These are phyloP conservation scores for Parnassius smintheus DNA, from an alignment of 2,888 invertebrate genomes.

Conservation along the genomic window DNA sequence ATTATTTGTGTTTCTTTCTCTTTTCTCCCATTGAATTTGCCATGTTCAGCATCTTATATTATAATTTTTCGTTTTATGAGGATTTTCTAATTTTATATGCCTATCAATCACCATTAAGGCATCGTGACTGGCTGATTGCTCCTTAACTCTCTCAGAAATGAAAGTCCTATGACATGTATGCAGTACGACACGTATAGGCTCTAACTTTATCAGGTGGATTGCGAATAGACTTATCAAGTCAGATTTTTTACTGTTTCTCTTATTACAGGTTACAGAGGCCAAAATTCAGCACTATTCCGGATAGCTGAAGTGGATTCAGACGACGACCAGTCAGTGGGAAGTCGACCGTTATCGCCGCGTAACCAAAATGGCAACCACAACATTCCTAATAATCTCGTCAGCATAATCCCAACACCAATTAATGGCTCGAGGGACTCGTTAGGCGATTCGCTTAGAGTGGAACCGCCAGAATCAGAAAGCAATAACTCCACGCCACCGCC, in stretches of 20 bases:
- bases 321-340: constrained; percentile 78
- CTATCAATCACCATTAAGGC: too few species aligned
- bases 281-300: constrained; percentile 68
- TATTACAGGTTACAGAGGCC: constrained; percentile 67
- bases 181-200: too few species aligned
- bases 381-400: constrained; percentile 70
- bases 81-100: too few species aligned
- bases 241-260: background rate
- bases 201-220: too few species aligned
- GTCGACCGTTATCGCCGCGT: constrained; percentile 64
- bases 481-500: constrained; percentile 48
- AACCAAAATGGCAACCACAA: constrained; percentile 47
- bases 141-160: too few species aligned
- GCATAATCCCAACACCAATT: constrained; percentile 81
- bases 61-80: too few species aligned
- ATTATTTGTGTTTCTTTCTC: too few species aligned
- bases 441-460: constrained; percentile 59
- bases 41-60: too few species aligned
- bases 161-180: too few species aligned
- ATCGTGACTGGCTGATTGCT: too few species aligned
- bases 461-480: constrained; percentile 48
- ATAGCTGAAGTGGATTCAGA: constrained; percentile 83
- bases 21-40: too few species aligned
- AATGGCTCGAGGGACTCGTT: constrained; percentile 78
- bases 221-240: too few species aligned